Evolutionary conservation across 2,888 invertebrate species (phyloP).

Genomic region (Latheticus oryzae): DNA sequence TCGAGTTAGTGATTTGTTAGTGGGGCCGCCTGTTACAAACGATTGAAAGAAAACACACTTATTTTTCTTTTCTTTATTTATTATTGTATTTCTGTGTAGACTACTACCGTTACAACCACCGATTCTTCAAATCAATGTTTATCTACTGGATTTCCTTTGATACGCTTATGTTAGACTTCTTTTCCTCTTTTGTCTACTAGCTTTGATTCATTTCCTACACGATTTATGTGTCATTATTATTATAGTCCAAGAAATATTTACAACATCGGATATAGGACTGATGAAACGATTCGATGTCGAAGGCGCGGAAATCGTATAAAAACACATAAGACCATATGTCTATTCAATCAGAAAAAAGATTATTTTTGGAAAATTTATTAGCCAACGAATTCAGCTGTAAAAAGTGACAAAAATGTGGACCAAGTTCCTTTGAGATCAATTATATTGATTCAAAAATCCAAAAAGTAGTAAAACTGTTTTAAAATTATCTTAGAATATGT

Average conservation of each 20-base stretch:
- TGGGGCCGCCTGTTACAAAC: conserved; percentile 54
- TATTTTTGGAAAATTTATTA: no score
- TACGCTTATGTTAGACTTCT: conserved; percentile 26
- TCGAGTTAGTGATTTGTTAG: conserved; percentile 55
- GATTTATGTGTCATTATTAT: conserved; percentile 56
- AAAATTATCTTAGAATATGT: no score
- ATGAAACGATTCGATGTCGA: conserved; percentile 31
- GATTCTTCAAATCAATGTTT: conserved; percentile 56
- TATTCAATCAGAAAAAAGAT: conserved; percentile 6
- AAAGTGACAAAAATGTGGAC: no score
- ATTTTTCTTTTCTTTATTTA: conserved; percentile 54
- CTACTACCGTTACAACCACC: no score
- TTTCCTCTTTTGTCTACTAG: conserved; percentile 43
- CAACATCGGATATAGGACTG: conserved; percentile 45
- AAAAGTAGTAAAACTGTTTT: no score
- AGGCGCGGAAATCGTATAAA: conserved; percentile 30
- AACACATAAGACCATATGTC: conserved; percentile 16
- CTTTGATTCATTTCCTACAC: conserved; percentile 53
- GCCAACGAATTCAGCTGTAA: no score
- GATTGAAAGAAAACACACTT: conserved; percentile 56
- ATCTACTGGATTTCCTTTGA: conserved; percentile 51
- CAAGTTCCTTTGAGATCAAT: no score
- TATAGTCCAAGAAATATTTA: conserved; percentile 54
- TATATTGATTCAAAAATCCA: no score
- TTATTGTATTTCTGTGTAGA: conserved; percentile 52